A percentile compares a stretch with the other conserved stretches of the same genome.
phyloP scores from a whole-genome alignment of 2,888 invertebrate genomes.

The Pocota personata region DNA sequence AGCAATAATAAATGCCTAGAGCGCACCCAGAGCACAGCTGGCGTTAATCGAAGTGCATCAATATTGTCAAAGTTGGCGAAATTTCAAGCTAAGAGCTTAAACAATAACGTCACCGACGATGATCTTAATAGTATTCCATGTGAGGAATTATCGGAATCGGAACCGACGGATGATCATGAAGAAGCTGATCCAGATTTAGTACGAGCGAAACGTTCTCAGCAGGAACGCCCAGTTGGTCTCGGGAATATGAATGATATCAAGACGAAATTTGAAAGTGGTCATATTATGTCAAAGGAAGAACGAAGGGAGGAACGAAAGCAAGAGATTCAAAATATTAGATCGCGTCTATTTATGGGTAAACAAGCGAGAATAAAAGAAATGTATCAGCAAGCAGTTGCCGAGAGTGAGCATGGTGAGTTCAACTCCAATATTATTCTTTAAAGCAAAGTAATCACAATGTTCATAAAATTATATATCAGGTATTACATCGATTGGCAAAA shows the following conservation, averaged over 20 bases:
- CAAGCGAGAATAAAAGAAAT: conserved; percentile 95
- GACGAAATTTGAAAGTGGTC: conserved; percentile 90
- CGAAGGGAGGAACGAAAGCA: conserved; percentile 92
- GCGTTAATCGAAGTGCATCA: conserved; percentile 88
- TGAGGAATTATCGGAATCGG: conserved; percentile 78
- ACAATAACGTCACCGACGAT: conserved; percentile 90
- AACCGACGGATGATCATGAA: conserved; percentile 84
- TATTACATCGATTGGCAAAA: conserved; percentile 85
- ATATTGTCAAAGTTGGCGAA: conserved; percentile 92
- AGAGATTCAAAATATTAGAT: conserved; percentile 93
- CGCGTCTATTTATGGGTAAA: conserved; percentile 93
- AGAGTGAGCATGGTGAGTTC: conserved; percentile 87
- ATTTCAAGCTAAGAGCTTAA: conserved; percentile 93
- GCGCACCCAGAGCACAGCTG: conserved; percentile 46
- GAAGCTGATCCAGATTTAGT: conserved; percentile 84
- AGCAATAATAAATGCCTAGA: conserved; percentile 77
- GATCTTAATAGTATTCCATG: conserved; percentile 89
- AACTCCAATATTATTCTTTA: background rate
- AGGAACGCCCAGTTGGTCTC: conserved; percentile 91
- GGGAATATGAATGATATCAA: conserved; percentile 91
- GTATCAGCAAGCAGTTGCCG: conserved; percentile 94
- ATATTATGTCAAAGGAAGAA: conserved; percentile 85
- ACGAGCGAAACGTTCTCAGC: conserved; percentile 84
- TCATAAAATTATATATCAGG: conserved; percentile 75
- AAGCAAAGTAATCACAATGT: background rate